Evolutionary conservation across 2,797 vertebrate species (phyloP).

Genomic region (Lithobates pipiens): DNA sequence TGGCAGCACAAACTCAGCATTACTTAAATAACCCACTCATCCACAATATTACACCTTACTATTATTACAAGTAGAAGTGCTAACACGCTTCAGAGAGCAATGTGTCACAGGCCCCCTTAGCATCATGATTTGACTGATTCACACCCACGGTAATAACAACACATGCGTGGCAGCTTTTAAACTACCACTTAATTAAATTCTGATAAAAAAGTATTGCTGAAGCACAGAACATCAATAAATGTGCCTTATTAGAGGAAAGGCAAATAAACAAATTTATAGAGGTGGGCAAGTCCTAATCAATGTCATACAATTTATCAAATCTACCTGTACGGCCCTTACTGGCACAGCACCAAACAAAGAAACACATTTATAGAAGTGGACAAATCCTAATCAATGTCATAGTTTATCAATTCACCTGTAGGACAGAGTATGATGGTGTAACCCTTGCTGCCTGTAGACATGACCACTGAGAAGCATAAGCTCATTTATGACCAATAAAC

Average conservation of each 20-base stretch:
- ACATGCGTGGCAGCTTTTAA: background rate
- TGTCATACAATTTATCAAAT: too few relatives aligned
- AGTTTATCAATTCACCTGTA: too few relatives aligned
- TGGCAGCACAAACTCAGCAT: constrained; percentile 34
- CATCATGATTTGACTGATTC: background rate
- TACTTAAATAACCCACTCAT: constrained; percentile 29
- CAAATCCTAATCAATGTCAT: too few relatives aligned
- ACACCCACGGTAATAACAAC: background rate
- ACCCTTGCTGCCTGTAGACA: too few relatives aligned
- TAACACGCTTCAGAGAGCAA: constrained; percentile 32
- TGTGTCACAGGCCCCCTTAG: constrained; percentile 12
- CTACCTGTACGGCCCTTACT: background rate
- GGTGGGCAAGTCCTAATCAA: too few relatives aligned
- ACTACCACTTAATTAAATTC: constrained; percentile 17
- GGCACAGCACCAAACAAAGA: too few relatives aligned
- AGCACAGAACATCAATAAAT: background rate
- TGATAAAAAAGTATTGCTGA: background rate
- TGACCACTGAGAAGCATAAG: too few relatives aligned
- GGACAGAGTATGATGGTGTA: too few relatives aligned
- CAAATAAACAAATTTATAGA: background rate
- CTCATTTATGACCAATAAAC: too few relatives aligned
- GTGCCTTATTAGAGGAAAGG: background rate
- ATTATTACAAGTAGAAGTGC: constrained; percentile 20
- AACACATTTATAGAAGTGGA: too few relatives aligned
- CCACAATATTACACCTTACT: constrained; percentile 23